Conservation (phyloP, 2,113 vertebrate genomes). For the Butorides virescens region DNA sequence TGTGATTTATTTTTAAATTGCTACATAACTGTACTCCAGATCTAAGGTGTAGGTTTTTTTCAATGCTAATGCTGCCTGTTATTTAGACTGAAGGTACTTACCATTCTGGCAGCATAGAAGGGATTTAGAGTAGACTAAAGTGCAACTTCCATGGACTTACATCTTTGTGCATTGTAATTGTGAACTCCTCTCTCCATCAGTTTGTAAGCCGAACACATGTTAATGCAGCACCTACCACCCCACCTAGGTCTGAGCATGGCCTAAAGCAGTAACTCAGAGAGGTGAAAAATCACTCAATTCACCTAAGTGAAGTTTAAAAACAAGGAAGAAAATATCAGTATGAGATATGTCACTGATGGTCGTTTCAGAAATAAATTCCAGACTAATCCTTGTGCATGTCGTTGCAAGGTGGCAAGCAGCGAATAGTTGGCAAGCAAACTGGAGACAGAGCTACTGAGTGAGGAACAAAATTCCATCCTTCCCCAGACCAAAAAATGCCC, state of each 20-base stretch:
- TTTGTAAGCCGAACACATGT: not conserved
- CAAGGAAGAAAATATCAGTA: not conserved
- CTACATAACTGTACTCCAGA: not conserved
- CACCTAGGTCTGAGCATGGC: not conserved
- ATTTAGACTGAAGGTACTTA: not conserved
- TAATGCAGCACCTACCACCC: not conserved
- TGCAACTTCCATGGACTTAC: not conserved
- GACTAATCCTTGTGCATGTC: not conserved
- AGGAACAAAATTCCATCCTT: not conserved
- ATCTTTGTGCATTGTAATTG: not conserved
- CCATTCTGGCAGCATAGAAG: not conserved
- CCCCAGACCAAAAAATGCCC: not conserved
- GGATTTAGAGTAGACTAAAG: not conserved
- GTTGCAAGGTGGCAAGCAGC: not conserved
- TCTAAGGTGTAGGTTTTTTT: not conserved
- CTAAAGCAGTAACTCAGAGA: not conserved
- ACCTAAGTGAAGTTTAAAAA: not conserved
- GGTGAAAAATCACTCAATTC: not conserved
- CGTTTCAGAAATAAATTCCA: not conserved
- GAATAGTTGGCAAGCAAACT: not conserved
- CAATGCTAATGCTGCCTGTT: not conserved
- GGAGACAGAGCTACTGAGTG: not conserved
- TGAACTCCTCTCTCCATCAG: not conserved
- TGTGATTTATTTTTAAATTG: not conserved
- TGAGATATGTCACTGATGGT: rapidly evolving